These are phyloP conservation scores for Ctenoplectra terminalis DNA, from an alignment of 1,140 invertebrate species.

Conservation along the genomic window DNA sequence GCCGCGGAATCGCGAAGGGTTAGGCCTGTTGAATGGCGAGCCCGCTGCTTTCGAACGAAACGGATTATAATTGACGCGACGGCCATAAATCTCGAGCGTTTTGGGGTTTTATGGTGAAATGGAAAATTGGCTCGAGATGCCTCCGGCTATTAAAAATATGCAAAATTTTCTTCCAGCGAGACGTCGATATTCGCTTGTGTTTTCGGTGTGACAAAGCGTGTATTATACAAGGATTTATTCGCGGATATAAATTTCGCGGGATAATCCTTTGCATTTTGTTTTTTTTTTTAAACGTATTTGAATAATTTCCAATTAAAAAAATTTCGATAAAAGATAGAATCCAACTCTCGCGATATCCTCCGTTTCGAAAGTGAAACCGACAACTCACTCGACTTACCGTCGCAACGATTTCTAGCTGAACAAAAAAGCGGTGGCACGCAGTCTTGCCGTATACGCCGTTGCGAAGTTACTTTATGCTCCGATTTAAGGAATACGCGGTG, in stretches of 20 bases:
- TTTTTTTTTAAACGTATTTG: too few relatives aligned
- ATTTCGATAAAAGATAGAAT: too few relatives aligned
- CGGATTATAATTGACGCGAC: constrained; percentile 82
- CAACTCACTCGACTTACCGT: too few relatives aligned
- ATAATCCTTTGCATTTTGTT: too few relatives aligned
- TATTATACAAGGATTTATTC: too few relatives aligned
- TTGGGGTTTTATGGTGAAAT: constrained; percentile 77
- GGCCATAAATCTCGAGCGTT: constrained; percentile 81
- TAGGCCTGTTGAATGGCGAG: constrained; percentile 44
- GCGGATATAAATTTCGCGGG: too few relatives aligned
- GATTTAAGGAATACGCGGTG: constrained; percentile 81
- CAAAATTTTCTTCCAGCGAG: constrained; percentile 6
- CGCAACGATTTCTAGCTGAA: neutral
- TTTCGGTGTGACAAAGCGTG: neutral
- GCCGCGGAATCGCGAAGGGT: constrained; percentile 60
- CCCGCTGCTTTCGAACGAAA: constrained; percentile 76
- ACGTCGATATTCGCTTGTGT: neutral
- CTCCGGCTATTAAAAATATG: constrained; percentile 53
- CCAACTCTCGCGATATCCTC: too few relatives aligned
- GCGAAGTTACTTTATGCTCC: constrained; percentile 73
- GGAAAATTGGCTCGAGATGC: constrained; percentile 80
- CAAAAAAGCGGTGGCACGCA: neutral
- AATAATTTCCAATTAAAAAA: too few relatives aligned
- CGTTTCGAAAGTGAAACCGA: too few relatives aligned
- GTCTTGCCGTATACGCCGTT: constrained; percentile 8